Evolutionary conservation across 2,888 invertebrate species (phyloP).

Genomic region (Phrixothrix hirtus): DNA sequence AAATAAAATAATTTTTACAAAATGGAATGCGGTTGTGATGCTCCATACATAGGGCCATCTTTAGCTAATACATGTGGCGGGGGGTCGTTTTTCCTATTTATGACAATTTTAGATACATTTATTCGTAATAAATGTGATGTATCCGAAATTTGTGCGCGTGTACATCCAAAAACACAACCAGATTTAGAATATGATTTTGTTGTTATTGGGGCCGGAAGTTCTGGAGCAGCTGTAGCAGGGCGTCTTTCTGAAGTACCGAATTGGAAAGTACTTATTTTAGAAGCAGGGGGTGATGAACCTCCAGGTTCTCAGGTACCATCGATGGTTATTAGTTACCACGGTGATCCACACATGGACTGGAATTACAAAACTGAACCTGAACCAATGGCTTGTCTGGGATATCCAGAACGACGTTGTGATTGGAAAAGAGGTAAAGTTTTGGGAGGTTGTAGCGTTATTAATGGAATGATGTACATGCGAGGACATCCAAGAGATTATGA

Average conservation of each 20-base stretch:
- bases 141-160: conserved; percentile 65
- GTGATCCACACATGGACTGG: conserved; percentile 68
- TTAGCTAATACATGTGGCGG: conserved; percentile 63
- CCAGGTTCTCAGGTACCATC: conserved; percentile 66
- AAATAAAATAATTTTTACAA: no score
- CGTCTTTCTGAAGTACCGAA: conserved; percentile 67
- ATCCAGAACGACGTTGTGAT: conserved; percentile 60
- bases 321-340: conserved; percentile 68
- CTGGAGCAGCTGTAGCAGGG: conserved; percentile 66
- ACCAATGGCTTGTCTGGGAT: conserved; percentile 62
- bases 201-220: conserved; percentile 69
- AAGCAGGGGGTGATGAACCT: conserved; percentile 74
- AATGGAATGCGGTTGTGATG: conserved; percentile 62
- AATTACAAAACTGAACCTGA: conserved; percentile 69
- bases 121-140: conserved; percentile 62
- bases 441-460: conserved; percentile 73
- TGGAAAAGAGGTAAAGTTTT: conserved; percentile 73
- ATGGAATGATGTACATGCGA: conserved; percentile 85
- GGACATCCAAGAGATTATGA: conserved; percentile 77
- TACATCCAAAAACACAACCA: conserved; percentile 55
- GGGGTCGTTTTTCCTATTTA: conserved; percentile 65
- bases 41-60: conserved; percentile 62
- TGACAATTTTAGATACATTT: conserved; percentile 67
- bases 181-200: conserved; percentile 67
- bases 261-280: conserved; percentile 72